Base-by-base conservation (phyloP, 2,888 invertebrate genomes). In the Stenolophus ochropezus region DNA sequence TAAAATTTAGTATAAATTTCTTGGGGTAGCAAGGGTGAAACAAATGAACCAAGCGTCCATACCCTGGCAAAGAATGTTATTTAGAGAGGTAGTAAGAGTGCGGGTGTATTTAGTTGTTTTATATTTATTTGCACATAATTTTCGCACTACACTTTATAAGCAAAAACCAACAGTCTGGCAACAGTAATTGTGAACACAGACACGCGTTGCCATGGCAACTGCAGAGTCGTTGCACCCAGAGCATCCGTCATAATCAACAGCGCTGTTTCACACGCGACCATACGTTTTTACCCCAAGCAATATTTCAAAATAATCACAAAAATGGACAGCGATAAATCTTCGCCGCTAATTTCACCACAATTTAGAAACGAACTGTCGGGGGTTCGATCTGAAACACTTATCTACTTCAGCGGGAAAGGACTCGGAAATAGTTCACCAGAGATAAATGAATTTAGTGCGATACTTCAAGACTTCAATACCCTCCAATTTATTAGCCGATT, bases 231-330 rank as follows among this genome's bases (percentile, higher is more conserved):
- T 71, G 80, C 80, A 80, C 65, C 33, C 65, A 18, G 33, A 27
- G 56, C 80, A 80, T 80, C 73, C 58, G 80, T 80, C 80, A 80
- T 80, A 80, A 80, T 80, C 73, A 80, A 65, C 79, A 73, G 42
- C n/a, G 65, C 33, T 33, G 65, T 69, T 69, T 69, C 65, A 69
- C 65, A 69, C 33, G 65, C 65, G 65, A 69, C 27, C 65, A 69
- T 69, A 27, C 65, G 65, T 69, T 69, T 33, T 33, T 33, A 33
- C 65, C 65, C 65, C 65, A 33, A 69, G 65, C 33, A 69, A 65
- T 65, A 65, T 65, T 65, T 65, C 61, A 65, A 69, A 69, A 69
- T 69, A 69, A 69, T 69, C 65, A 69, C 65, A 69, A 69, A 65
- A 69, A 69, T 69, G 33, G 33, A 69, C 65, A 69, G 11, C 65